A percentile compares a stretch with the other conserved stretches of the same genome.
phyloP scores from a whole-genome alignment of 2,888 invertebrate species.

The Leptinotarsa haldemani region DNA sequence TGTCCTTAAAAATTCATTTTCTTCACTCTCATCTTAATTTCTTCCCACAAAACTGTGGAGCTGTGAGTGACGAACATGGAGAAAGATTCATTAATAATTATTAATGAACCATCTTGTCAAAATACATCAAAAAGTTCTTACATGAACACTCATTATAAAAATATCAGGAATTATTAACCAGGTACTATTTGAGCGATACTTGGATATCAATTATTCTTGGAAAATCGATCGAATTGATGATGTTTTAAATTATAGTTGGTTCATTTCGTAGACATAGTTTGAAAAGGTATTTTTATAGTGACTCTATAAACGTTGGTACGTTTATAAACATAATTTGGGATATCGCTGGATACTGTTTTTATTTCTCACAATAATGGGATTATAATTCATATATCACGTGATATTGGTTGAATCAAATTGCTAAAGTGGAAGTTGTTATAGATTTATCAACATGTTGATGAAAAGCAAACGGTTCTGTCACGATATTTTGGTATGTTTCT shows the following conservation, averaged over 20 bases:
- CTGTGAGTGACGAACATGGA: too few species aligned
- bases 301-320: neutral
- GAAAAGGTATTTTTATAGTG: neutral
- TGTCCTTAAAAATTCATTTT: too few species aligned
- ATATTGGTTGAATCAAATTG: neutral
- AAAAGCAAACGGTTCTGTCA: neutral
- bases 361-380: neutral
- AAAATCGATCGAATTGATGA: neutral
- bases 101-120: slow-evolving; percentile 20
- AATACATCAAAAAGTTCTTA: too few species aligned
- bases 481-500: neutral
- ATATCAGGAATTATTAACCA: too few species aligned
- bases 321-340: slow-evolving; percentile 7
- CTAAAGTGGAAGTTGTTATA: neutral
- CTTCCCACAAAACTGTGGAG: too few species aligned
- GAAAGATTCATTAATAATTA: too few species aligned
- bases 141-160: too few species aligned
- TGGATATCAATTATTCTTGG: neutral
- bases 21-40: too few species aligned
- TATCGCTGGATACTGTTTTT: neutral
- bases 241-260: neutral
- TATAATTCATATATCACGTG: slow-evolving; percentile 5
- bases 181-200: too few species aligned
- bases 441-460: neutral
- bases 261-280: neutral